Base-by-base conservation (phyloP, 2,888 invertebrate genomes). In the Drosophila algonquin region DNA sequence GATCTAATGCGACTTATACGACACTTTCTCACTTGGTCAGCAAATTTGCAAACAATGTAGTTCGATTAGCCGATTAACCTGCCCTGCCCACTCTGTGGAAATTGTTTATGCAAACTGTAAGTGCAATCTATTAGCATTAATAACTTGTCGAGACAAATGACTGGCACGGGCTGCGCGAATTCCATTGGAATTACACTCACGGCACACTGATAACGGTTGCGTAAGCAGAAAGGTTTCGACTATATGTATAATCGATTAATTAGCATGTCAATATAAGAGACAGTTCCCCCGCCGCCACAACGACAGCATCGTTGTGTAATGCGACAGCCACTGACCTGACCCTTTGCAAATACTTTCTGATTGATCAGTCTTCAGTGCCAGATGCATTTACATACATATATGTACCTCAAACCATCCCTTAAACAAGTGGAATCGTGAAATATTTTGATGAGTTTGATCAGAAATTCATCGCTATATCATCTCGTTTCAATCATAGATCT, bases 81-180 rank as follows among this genome's bases (percentile, higher is more conserved):
- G 53, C 2, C 40, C 63, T 51, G 32, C 27, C 60, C 58, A 57
- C 16, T 40, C n/a, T 32, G 9, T 2, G 40, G 68, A 68, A 67
- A 67, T 67, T 57, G 50, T 30, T 45, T 45, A 57, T 68, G 68
- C 67, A 57, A 68, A 57, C 68, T 46, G 51, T 57, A 46, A 35
- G 45, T 67, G 68, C 68, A 68, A 46, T 67, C 57, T 57, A 67
- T 67, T 67, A 57, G 68, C 67, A 67, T 67, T 67, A 67, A 57
- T 67, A 68, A 51, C 50, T 30, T 24, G 35, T 50, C 45, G 68
- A 51, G 68, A 67, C 67, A 67, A 67, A 67, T 67, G 18, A 58
- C n/a, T n/a, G 35, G 67, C 67, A 68, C 65, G 67, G 21, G 67
- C 68, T 67, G 44, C n/a, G 16, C 30, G 51, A 65, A 54, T 65